These are phyloP conservation scores for Hylaeus anthracinus DNA, from an alignment of 1,140 invertebrate genomes.

Conservation along the genomic window DNA sequence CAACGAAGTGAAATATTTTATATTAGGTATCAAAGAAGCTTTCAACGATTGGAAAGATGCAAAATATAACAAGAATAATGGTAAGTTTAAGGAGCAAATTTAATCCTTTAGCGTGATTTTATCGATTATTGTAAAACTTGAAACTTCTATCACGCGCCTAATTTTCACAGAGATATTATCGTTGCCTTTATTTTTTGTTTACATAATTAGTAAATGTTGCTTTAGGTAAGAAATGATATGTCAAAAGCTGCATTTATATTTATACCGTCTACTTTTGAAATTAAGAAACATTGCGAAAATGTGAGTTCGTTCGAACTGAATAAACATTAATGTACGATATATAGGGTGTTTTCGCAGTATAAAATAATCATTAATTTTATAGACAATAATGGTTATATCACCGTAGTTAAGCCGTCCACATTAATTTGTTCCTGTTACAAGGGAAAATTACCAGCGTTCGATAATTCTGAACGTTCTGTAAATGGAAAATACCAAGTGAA, in stretches of 20 bases:
- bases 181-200: background rate
- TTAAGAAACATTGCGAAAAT: background rate
- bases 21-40: background rate
- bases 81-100: constrained; percentile 19
- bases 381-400: no score
- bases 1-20: background rate
- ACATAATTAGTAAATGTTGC: background rate
- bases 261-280: background rate
- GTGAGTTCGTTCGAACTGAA: background rate
- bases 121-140: background rate
- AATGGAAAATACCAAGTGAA: no score
- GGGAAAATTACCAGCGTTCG: no score
- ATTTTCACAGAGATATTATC: constrained; percentile 19
- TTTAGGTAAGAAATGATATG: background rate
- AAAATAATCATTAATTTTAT: background rate
- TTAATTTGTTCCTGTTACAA: no score
- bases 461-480: no score
- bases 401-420: no score
- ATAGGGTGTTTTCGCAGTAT: background rate
- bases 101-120: background rate
- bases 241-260: background rate
- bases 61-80: constrained; percentile 21
- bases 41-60: background rate
- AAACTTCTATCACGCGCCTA: background rate
- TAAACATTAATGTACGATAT: background rate